A percentile compares a stretch with the other conserved stretches of the same genome.
Conservation (phyloP, 2,113 vertebrate species). For the Oreochromis aureus region DNA sequence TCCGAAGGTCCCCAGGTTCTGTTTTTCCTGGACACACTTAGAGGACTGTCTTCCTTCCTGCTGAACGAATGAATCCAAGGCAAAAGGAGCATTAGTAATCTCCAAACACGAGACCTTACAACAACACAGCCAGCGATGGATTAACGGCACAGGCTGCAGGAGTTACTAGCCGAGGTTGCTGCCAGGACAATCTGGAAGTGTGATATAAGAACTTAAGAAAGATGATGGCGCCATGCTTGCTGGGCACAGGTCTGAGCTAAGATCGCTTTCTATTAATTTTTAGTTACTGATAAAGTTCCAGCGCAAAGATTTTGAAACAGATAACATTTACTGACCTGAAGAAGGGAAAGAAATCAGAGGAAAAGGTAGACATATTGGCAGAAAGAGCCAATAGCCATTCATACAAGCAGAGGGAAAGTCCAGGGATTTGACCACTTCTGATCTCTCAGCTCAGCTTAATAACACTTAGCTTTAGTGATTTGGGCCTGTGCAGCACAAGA, state of each 20-base stretch:
- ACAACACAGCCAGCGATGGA: slow-evolving; percentile 7
- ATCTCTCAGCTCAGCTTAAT: slow-evolving; percentile 15
- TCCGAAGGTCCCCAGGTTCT: not conserved
- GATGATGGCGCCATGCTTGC: not conserved
- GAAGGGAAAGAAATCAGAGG: not conserved
- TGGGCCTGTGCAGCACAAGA: not conserved
- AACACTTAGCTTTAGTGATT: slow-evolving; percentile 28
- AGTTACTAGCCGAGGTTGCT: not conserved
- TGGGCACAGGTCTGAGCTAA: not conserved
- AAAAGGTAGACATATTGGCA: not conserved
- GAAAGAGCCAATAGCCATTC: not conserved
- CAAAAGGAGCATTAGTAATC: slow-evolving; percentile 3
- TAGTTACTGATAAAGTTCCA: not conserved
- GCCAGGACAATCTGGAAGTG: not conserved
- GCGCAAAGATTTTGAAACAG: not conserved
- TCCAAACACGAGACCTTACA: slow-evolving; percentile 27
- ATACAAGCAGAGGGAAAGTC: not conserved
- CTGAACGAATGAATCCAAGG: not conserved
- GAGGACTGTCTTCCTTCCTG: not conserved
- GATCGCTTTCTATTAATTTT: slow-evolving; percentile 3
- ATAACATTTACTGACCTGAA: not conserved
- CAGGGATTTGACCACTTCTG: not conserved
- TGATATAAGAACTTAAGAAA: not conserved
- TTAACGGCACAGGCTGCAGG: slow-evolving; percentile 33
- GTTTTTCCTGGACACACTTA: not conserved